These are phyloP conservation scores for Ophion slaviceki DNA, from an alignment of 2,888 invertebrate species.

Conservation along the genomic window DNA sequence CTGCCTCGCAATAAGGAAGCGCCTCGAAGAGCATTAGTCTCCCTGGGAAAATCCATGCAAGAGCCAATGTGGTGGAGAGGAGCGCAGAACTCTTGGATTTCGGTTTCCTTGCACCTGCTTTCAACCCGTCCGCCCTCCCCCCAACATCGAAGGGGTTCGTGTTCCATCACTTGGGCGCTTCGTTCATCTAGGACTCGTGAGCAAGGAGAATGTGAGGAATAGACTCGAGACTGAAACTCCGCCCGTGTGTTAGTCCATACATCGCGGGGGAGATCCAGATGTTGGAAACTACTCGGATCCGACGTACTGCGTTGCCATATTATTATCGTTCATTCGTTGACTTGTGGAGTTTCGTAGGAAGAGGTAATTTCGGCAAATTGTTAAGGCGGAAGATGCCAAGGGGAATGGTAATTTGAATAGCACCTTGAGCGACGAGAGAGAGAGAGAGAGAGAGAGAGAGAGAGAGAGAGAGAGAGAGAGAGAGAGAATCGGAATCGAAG, in stretches of 20 bases:
- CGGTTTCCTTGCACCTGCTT: slow-evolving; percentile 1
- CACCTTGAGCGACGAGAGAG: slow-evolving; percentile 2
- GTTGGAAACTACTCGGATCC: slow-evolving; percentile 69
- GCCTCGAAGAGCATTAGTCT: neutral
- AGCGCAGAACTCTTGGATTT: slow-evolving; percentile 22
- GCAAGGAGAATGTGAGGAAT: neutral
- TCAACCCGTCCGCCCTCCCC: neutral
- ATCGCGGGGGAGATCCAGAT: slow-evolving; percentile 57
- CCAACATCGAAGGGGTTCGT: neutral
- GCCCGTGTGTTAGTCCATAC: neutral
- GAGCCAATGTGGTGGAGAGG: neutral
- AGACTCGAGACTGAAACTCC: slow-evolving; percentile 2
- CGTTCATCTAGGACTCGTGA: slow-evolving; percentile 1
- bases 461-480: slow-evolving; percentile 9
- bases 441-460: no score
- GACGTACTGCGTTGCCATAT: slow-evolving; percentile 75
- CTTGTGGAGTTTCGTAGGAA: slow-evolving; percentile 68
- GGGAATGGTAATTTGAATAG: slow-evolving; percentile 19
- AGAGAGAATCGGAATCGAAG: slow-evolving; percentile 39
- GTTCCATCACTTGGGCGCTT: slow-evolving; percentile 1
- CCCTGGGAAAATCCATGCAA: slow-evolving; percentile 2
- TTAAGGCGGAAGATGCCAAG: slow-evolving; percentile 58
- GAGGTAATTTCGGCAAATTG: slow-evolving; percentile 74
- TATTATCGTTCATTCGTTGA: slow-evolving; percentile 73
- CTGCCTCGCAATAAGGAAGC: slow-evolving; percentile 2